phyloP scores from a whole-genome alignment of 1,140 invertebrate genomes.

The Calephelis virginiensis region DNA sequence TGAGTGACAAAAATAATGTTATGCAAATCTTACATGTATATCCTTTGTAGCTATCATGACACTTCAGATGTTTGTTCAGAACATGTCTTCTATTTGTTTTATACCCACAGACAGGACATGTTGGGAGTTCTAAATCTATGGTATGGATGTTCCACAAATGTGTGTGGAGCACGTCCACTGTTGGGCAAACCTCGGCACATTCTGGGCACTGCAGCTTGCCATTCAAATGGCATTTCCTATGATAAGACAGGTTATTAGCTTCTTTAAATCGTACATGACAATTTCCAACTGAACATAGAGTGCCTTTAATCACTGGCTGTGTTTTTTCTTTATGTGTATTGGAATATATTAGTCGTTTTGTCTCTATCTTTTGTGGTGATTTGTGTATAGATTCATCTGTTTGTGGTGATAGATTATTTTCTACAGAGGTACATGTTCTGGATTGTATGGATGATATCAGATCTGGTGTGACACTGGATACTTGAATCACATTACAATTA shows the following conservation, averaged over 20 bases:
- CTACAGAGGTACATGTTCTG: conserved; percentile 24
- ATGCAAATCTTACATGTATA: conserved; percentile 51
- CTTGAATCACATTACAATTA: conserved; percentile 54
- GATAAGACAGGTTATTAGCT: conserved; percentile 74
- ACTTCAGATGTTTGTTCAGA: conserved; percentile 84
- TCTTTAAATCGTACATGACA: conserved; percentile 60
- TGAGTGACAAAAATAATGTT: not conserved
- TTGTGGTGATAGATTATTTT: conserved; percentile 37
- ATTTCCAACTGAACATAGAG: conserved; percentile 49
- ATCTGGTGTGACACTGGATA: conserved; percentile 63
- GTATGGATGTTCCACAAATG: conserved; percentile 88
- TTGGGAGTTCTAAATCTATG: conserved; percentile 87
- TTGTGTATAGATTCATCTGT: conserved; percentile 38
- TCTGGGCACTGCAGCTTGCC: conserved; percentile 83
- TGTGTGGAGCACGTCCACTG: conserved; percentile 82
- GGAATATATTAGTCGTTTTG: conserved; percentile 25
- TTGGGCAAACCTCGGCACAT: conserved; percentile 77
- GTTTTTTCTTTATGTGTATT: conserved; percentile 32
- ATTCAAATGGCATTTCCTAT: conserved; percentile 81
- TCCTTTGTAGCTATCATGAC: conserved; percentile 82
- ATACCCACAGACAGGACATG: conserved; percentile 82
- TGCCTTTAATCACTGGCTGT: conserved; percentile 35
- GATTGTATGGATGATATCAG: conserved; percentile 65
- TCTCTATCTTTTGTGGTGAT: conserved; percentile 27
- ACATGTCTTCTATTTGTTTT: conserved; percentile 82